Evolutionary conservation across 2,797 vertebrate genomes (phyloP).

Genomic region (Protonibea diacanthus): DNA sequence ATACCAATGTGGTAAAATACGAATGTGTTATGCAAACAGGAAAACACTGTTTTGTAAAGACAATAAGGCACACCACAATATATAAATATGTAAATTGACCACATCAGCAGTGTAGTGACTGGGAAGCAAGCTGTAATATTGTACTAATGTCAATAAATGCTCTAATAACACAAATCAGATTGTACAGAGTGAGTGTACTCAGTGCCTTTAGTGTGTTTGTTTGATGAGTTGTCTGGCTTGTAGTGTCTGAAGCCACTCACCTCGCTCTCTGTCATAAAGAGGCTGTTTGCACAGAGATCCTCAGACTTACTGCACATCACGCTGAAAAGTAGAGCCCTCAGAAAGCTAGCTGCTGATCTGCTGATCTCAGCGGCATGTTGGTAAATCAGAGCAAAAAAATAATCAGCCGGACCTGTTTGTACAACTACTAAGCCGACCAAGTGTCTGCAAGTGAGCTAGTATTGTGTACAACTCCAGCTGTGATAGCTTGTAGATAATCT

Average conservation of each 20-base stretch:
- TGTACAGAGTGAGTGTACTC: slow-evolving; percentile 68
- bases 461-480: slow-evolving; percentile 60
- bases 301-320: slow-evolving; percentile 79
- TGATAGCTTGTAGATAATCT: slow-evolving; percentile 52
- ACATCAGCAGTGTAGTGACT: slow-evolving; percentile 29
- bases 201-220: slow-evolving; percentile 80
- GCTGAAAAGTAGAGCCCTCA: slow-evolving; percentile 76
- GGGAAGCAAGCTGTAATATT: slow-evolving; percentile 60
- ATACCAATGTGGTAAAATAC: slow-evolving; percentile 8
- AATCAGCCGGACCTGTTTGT: slow-evolving; percentile 74
- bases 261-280: slow-evolving; percentile 84
- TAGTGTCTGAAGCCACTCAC: slow-evolving; percentile 84
- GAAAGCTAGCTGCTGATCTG: slow-evolving; percentile 79
- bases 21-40: neutral
- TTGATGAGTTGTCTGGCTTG: slow-evolving; percentile 82
- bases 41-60: slow-evolving; percentile 10
- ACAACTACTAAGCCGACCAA: slow-evolving; percentile 71
- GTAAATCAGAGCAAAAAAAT: slow-evolving; percentile 77
- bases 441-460: slow-evolving; percentile 59
- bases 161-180: slow-evolving; percentile 77
- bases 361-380: slow-evolving; percentile 78
- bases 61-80: neutral
- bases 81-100: slow-evolving; percentile 15
- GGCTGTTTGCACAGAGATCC: slow-evolving; percentile 87
- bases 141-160: slow-evolving; percentile 71